phyloP scores from a whole-genome alignment of 2,888 invertebrate species.

The Ectropis crepuscularia region DNA sequence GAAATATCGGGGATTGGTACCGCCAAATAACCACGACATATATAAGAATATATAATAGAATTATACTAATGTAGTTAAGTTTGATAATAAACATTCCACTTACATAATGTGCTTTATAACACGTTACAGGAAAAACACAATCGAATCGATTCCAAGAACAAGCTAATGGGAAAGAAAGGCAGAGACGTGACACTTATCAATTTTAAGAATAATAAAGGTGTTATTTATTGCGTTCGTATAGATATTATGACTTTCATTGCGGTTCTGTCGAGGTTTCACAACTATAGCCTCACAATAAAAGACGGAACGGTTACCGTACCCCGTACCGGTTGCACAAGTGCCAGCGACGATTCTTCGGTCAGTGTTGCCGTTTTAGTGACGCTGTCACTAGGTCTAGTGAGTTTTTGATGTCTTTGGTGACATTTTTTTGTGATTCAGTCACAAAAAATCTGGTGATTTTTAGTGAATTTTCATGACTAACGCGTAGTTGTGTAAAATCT shows the following conservation, averaged over 20 bases:
- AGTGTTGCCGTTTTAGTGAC: too few species aligned
- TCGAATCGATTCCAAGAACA: constrained; percentile 12
- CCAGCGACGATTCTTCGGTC: constrained; percentile 61
- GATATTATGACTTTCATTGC: constrained; percentile 45
- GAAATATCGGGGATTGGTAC: too few species aligned
- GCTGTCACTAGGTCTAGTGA: too few species aligned
- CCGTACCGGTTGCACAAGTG: constrained; percentile 60
- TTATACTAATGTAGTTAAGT: too few species aligned
- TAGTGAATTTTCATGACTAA: too few species aligned
- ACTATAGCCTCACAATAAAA: constrained; percentile 52
- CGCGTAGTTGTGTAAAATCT: too few species aligned
- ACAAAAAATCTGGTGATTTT: too few species aligned
- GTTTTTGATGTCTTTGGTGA: too few species aligned
- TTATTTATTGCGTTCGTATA: constrained; percentile 41
- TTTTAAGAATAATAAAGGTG: constrained; percentile 33
- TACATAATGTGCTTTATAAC: neutral
- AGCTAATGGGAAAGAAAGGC: constrained; percentile 31
- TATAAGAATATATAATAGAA: too few species aligned
- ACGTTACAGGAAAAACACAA: constrained; percentile 14
- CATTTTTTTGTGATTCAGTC: too few species aligned
- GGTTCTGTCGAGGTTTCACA: constrained; percentile 49
- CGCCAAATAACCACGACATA: too few species aligned
- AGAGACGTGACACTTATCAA: constrained; percentile 31
- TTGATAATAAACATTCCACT: too few species aligned
- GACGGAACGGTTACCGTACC: constrained; percentile 50